Evolutionary conservation across 2,888 invertebrate species (phyloP), one percentile per base, ranked within the genome.

Genomic region (Drosophila maculinotata): DNA sequence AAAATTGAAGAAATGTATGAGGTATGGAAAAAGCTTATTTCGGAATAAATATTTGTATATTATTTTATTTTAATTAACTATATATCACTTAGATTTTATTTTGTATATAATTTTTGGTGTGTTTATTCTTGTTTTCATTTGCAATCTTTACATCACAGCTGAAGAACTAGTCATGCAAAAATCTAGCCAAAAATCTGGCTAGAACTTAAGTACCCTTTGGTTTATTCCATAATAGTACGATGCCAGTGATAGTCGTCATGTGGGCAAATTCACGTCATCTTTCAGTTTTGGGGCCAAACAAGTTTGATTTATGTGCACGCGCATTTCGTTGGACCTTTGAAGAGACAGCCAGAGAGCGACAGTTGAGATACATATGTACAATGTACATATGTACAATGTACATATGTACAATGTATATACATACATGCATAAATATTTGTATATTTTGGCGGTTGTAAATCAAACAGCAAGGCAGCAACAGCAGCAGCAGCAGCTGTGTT

Each of bases 221-320:
- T 6, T 14, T 3, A 31, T 57, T 25, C 20, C 10, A n/a, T 20
- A n/a, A n/a, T n/a, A n/a, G n/a, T 28, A 1, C 4, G n/a, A 6
- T 47, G 20, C 14, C 38, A 23, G 20, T 6, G 20, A 38, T 44
- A 30, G 28, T 14, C 7, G 69, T 65, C 49, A 60, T 49, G 54
- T 57, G 70, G 35, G 10, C 25, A 69, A 68, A 66, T 54, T 41
- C 53, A 20, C 49, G 54, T 54, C 57, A 71, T 33, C 31, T 60
- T 63, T 57, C 39, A 41, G 33, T 23, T 4, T 20, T 58, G 25
- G 41, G 28, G 7, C 31, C 49, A 36, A 57, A 49, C 52, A 44
- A 41, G 36, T 62, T 67, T 71, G 67, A 72, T 71, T 72, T 71
- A 71, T 71, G 72, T 26, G 51, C 44, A 56, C 35, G 62, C 57